Percentiles rank a stretch among this genome's conserved stretches.
Conservation (phyloP, 2,888 invertebrate species). For the Philopedon plagiatum region DNA sequence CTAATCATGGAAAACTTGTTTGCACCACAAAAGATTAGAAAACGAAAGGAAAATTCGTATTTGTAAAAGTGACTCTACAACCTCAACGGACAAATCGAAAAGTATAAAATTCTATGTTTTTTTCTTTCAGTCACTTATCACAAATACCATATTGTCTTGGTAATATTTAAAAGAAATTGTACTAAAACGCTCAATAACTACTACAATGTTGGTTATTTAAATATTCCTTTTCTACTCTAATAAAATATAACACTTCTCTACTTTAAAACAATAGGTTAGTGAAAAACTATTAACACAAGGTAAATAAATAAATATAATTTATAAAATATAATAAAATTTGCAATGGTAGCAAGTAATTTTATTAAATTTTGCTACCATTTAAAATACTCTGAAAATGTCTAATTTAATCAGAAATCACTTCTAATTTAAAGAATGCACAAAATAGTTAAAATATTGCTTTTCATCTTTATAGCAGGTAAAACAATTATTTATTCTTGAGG, state of each 20-base stretch:
- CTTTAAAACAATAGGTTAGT: slow-evolving; percentile 57
- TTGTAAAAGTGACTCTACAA: slow-evolving; percentile 55
- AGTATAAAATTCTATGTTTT: slow-evolving; percentile 57
- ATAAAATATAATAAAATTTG: slow-evolving; percentile 57
- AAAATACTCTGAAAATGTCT: slow-evolving; percentile 8
- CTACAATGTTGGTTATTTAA: slow-evolving; percentile 46
- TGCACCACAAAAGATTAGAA: slow-evolving; percentile 30
- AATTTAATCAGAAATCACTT: slow-evolving; percentile 13
- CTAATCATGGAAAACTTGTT: slow-evolving; percentile 36
- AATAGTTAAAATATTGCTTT: slow-evolving; percentile 14
- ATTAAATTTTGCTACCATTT: not conserved
- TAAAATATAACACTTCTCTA: slow-evolving; percentile 58
- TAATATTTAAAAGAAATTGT: slow-evolving; percentile 59
- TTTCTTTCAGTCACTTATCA: slow-evolving; percentile 56
- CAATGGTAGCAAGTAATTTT: slow-evolving; percentile 43
- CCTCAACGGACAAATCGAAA: slow-evolving; percentile 51
- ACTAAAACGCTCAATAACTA: slow-evolving; percentile 55
- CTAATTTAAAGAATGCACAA: slow-evolving; percentile 14
- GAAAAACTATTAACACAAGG: slow-evolving; percentile 56
- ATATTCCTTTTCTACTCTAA: slow-evolving; percentile 50
- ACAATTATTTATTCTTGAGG: not conserved
- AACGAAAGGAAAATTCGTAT: slow-evolving; percentile 43
- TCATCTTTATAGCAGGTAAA: not conserved
- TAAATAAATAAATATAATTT: slow-evolving; percentile 60
- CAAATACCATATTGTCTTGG: slow-evolving; percentile 62